phyloP scores from a whole-genome alignment of 2,888 invertebrate genomes.

The Sphaeridia pumilis region DNA sequence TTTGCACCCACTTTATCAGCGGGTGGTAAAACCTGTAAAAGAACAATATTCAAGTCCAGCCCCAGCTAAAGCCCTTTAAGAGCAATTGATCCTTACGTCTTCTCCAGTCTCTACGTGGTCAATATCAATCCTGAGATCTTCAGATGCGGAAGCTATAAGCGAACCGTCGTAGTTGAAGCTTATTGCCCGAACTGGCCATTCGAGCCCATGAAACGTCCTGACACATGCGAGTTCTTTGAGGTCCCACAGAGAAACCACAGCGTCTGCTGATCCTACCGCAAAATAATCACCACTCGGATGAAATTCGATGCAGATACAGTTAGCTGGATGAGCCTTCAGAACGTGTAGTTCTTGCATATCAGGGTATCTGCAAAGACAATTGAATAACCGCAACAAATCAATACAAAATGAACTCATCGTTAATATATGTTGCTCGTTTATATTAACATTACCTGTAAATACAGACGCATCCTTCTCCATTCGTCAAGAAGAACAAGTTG shows the following conservation, averaged over 20 bases:
- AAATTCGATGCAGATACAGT: conserved; percentile 96
- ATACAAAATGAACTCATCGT: too few relatives aligned
- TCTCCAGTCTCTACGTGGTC: conserved; percentile 79
- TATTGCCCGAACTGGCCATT: conserved; percentile 94
- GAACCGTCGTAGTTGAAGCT: conserved; percentile 94
- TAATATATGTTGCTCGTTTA: too few relatives aligned
- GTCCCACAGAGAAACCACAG: conserved; percentile 94
- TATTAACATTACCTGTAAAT: conserved; percentile 73
- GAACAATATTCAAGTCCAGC: too few relatives aligned
- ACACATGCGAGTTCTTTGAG: conserved; percentile 84
- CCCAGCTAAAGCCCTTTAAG: too few relatives aligned
- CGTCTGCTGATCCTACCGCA: conserved; percentile 96
- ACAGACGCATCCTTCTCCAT: conserved; percentile 88
- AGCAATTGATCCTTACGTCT: conserved; percentile 39
- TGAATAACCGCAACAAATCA: too few relatives aligned
- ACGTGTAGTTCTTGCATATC: conserved; percentile 73
- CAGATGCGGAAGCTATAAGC: conserved; percentile 87
- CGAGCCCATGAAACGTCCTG: conserved; percentile 79
- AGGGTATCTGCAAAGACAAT: conserved; percentile 58
- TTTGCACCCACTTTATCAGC: too few relatives aligned
- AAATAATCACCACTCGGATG: conserved; percentile 89
- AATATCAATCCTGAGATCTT: conserved; percentile 91
- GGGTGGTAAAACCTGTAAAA: too few relatives aligned
- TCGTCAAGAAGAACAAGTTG: conserved; percentile 86
- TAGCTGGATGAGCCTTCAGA: conserved; percentile 94